These are phyloP conservation scores for Drosophila setifemur DNA, from an alignment of 1,140 invertebrate genomes.

Conservation along the genomic window DNA sequence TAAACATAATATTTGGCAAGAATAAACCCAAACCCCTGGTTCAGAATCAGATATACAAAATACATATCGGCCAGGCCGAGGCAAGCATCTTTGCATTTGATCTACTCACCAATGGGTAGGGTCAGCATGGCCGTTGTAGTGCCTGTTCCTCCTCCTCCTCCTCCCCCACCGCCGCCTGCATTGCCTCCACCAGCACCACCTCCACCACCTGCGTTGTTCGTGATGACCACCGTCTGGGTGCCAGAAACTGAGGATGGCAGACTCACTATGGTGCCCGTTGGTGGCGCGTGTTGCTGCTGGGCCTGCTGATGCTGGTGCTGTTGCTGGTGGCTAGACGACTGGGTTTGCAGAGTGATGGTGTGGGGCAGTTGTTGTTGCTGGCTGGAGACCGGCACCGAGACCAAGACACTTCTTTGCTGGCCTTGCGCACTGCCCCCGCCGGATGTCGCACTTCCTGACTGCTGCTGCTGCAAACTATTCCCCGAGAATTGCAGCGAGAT, in stretches of 20 bases:
- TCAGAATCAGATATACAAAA: slow-evolving; percentile 2
- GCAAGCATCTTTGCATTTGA: too few species aligned
- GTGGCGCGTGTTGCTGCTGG: slow-evolving; percentile 55
- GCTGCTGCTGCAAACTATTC: slow-evolving; percentile 82
- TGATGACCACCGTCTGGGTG: slow-evolving; percentile 86
- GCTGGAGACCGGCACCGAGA: slow-evolving; percentile 81
- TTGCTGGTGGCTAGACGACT: slow-evolving; percentile 51
- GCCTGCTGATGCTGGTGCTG: slow-evolving; percentile 50
- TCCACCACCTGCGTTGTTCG: slow-evolving; percentile 50
- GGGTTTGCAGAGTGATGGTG: slow-evolving; percentile 63
- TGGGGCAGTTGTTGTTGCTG: slow-evolving; percentile 68
- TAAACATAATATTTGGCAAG: slow-evolving; percentile 29
- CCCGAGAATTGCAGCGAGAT: slow-evolving; percentile 88
- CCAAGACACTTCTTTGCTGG: slow-evolving; percentile 63
- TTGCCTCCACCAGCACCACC: slow-evolving; percentile 29
- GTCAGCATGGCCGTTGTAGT: slow-evolving; percentile 83
- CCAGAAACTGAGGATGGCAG: slow-evolving; percentile 71
- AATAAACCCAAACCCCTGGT: slow-evolving; percentile 13
- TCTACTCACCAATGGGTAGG: slow-evolving; percentile 85
- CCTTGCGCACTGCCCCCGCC: slow-evolving; percentile 56
- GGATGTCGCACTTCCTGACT: slow-evolving; percentile 81
- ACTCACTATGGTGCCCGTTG: slow-evolving; percentile 73
- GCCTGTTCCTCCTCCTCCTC: slow-evolving; percentile 37
- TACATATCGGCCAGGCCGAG: background rate
- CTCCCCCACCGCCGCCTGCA: slow-evolving; percentile 23